Percentiles rank a stretch among this genome's conserved stretches.
phyloP scores from a whole-genome alignment of 2,797 vertebrate species.

The Aeoliscus strigatus region DNA sequence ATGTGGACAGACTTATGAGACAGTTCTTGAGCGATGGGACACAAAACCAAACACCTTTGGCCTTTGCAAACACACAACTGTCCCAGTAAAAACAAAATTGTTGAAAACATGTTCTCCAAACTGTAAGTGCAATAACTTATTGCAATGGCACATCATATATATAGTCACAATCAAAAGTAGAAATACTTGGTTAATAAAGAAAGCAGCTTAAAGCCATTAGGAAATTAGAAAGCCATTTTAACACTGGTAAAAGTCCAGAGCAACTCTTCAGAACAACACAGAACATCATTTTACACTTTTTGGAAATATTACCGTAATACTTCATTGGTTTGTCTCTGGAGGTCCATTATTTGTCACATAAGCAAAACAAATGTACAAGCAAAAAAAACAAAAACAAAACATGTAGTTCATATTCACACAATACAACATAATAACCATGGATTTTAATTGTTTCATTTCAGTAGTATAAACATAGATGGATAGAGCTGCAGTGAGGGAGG shows the following conservation, averaged over 20 bases:
- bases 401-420: conserved; percentile 65
- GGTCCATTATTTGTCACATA: conserved; percentile 65
- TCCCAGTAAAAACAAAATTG: conserved; percentile 26
- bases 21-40: conserved; percentile 26
- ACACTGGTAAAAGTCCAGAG: conserved; percentile 51
- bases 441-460: conserved; percentile 69
- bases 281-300: conserved; percentile 55
- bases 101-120: conserved; percentile 36
- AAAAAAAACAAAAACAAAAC: conserved; percentile 54
- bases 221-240: conserved; percentile 57
- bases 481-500: conserved; percentile 54
- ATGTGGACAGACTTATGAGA: conserved; percentile 44
- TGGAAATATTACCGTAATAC: conserved; percentile 61
- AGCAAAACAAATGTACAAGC: conserved; percentile 67
- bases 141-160: conserved; percentile 66
- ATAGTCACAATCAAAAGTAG: conserved; percentile 62
- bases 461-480: conserved; percentile 79
- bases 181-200: conserved; percentile 70
- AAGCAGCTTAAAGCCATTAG: conserved; percentile 63
- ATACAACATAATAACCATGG: conserved; percentile 56
- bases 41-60: conserved; percentile 12
- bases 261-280: conserved; percentile 46
- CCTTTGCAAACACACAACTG: conserved; percentile 32
- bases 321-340: conserved; percentile 63
- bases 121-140: conserved; percentile 86